Conservation (phyloP, 2,888 invertebrate species). For the Chirona hameri region DNA sequence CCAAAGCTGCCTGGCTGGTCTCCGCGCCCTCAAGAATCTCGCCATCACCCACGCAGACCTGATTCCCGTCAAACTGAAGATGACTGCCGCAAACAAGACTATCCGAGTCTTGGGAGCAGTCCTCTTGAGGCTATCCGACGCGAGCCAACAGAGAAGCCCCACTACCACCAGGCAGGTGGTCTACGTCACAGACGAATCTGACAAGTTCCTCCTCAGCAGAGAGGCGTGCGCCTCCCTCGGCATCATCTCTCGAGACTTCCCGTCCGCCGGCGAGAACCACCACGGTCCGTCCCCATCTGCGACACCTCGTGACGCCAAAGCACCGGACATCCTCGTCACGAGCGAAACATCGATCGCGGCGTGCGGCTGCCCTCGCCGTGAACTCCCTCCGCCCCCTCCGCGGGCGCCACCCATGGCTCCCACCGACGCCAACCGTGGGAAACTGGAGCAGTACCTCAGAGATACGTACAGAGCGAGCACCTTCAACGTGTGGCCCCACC, state of each 20-base stretch:
- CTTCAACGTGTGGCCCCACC: background rate
- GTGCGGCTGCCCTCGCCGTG: background rate
- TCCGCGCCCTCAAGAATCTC: no score
- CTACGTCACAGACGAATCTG: no score
- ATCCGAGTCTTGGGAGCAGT: no score
- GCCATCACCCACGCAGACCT: no score
- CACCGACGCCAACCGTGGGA: background rate
- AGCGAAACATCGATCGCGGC: background rate
- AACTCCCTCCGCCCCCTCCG: no score
- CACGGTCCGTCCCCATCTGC: no score
- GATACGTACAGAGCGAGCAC: background rate
- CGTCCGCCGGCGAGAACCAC: background rate
- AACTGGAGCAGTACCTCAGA: background rate
- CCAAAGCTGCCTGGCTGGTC: no score
- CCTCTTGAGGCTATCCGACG: background rate
- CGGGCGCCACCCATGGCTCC: background rate
- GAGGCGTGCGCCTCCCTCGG: constrained; percentile 29
- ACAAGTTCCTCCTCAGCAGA: constrained; percentile 23
- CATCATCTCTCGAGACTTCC: constrained; percentile 30
- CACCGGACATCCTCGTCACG: constrained; percentile 1
- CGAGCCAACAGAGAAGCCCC: background rate
- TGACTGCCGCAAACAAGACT: no score
- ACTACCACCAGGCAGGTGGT: no score
- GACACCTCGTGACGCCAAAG: no score
- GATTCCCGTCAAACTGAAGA: no score